Base-by-base conservation (phyloP, 30 jellyfish, hydroid and myxozoan genomes). In the Phacellophora camtschatica region DNA sequence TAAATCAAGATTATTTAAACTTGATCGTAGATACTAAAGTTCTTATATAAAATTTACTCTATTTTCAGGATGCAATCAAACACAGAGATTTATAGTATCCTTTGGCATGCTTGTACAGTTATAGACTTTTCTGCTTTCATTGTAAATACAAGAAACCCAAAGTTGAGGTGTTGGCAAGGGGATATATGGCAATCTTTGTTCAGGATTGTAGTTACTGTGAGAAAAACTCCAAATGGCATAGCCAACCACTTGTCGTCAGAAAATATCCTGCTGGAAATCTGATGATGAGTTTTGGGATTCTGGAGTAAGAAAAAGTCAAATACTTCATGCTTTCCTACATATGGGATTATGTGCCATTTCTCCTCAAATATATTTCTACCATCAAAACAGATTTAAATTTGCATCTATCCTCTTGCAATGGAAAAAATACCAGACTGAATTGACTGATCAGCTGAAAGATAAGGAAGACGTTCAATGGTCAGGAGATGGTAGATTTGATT, bases 191-290 rank as follows among this genome's bases (percentile, higher is more conserved):
- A 18, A 68, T 70, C 11, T 36, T 68, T 22, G 41, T n/a, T 16
- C 83, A 68, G 83, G 31, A 42, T 27, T 68, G 83, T 41, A 22
- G 19, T 12, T 13, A 22, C 23, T 68, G 83, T 68, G 74, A 70
- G 66, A 39, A 65, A 45, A 23, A 18, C 27, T 68, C 6, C 41
- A 46, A 39, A 29, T 68, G 37, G 66, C 6, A 39, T 24, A 16
- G 46, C 43, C 83, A 68, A 39, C 83, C 83, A 5, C 27, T 35
- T 13, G 36, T 35, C 13, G 13, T 9, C 36, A 71, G 81, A 6
- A 66, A 41, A 15, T 31, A 66, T 33, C 81, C 81, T 33, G 81
- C 81, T 41, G 74, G 83, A 63, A 63, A 63, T n/a, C n/a, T n/a
- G n/a, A n/a, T n/a, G n/a, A n/a, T n/a, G n/a, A n/a, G n/a, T n/a